Conservation (phyloP, 2,113 vertebrate species). For the Melanocharis versteri region DNA sequence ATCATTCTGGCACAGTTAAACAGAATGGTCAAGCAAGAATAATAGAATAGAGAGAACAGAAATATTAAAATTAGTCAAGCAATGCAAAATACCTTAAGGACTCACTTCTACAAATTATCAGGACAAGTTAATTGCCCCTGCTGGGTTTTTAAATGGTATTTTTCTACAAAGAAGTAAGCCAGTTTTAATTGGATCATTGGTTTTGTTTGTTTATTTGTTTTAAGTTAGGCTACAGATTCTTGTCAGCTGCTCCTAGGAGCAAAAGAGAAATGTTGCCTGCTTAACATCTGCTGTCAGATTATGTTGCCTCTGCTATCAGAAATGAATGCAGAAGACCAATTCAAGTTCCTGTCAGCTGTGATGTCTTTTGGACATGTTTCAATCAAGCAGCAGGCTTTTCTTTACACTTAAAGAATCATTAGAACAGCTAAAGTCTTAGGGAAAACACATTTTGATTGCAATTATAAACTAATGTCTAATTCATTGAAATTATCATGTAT, state of each 20-base stretch:
- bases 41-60: not conserved
- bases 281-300: conserved; percentile 66
- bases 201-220: conserved; percentile 43
- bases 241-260: conserved; percentile 47
- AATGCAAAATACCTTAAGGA: not conserved
- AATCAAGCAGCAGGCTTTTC: conserved; percentile 68
- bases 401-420: conserved; percentile 67
- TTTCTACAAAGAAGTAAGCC: not conserved
- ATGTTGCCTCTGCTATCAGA: conserved; percentile 53
- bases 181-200: not conserved
- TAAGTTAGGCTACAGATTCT: conserved; percentile 20
- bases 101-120: not conserved
- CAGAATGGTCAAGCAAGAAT: not conserved
- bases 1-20: not conserved
- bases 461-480: conserved; percentile 51
- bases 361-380: conserved; percentile 70
- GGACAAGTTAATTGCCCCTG: not conserved
- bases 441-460: conserved; percentile 57
- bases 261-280: conserved; percentile 48
- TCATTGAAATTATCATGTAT: conserved; percentile 48
- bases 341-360: conserved; percentile 70
- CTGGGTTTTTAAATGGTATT: not conserved
- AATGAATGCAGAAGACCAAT: conserved; percentile 65
- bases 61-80: not conserved
- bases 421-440: conserved; percentile 35